These are phyloP conservation scores for Phyllostomus discolor DNA, from an alignment of 2,113 vertebrate species.

Conservation along the genomic window DNA sequence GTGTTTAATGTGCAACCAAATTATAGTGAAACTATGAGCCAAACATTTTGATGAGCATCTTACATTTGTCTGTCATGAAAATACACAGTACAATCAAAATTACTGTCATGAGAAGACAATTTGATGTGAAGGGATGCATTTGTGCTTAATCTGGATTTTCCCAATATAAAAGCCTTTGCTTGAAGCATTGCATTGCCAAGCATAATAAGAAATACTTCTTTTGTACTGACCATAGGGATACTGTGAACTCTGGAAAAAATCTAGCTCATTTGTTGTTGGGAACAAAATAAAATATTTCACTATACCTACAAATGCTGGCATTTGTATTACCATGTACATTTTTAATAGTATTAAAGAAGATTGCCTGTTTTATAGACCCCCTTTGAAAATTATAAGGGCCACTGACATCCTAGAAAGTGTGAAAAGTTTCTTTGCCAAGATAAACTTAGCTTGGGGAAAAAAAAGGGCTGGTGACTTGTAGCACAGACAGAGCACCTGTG, in stretches of 20 bases:
- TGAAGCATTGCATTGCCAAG: background rate
- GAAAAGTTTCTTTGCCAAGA: background rate
- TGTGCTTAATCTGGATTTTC: background rate
- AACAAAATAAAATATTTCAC: background rate
- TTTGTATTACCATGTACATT: background rate
- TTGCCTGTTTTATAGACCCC: background rate
- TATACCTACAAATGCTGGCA: background rate
- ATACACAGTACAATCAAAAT: background rate
- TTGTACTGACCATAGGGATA: background rate
- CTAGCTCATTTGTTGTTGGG: background rate
- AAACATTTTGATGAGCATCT: background rate
- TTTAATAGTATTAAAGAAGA: background rate
- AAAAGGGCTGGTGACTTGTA: background rate
- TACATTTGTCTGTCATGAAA: background rate
- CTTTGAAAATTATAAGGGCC: background rate
- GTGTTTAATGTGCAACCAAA: background rate
- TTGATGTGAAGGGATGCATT: background rate
- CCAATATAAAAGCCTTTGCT: background rate
- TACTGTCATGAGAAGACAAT: background rate
- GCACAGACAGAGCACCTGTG: background rate
- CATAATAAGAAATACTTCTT: background rate
- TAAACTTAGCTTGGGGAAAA: slow-evolving; percentile 5
- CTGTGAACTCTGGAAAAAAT: background rate
- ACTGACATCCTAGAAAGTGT: background rate
- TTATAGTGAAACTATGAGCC: background rate